These are phyloP conservation scores for Onychomys torridus DNA, from an alignment of 2,797 vertebrate species.

Conservation along the genomic window DNA sequence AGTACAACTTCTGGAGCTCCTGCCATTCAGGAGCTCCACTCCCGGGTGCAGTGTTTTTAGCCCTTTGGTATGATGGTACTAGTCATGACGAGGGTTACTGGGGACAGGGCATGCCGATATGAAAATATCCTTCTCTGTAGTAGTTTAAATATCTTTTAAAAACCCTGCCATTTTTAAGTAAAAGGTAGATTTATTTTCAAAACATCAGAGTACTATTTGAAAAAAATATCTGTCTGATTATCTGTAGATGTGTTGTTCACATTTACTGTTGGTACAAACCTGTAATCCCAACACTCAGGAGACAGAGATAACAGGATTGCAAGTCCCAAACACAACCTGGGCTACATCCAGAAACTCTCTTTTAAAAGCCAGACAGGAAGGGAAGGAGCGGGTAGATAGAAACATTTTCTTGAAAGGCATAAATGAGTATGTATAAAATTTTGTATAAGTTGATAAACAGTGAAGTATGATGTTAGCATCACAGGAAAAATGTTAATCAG, in stretches of 20 bases:
- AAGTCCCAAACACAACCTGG: not conserved
- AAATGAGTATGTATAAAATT: not conserved
- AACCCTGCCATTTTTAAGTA: not conserved
- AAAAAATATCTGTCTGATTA: not conserved
- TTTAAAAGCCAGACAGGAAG: not conserved
- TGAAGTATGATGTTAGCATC: not conserved
- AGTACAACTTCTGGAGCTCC: not conserved
- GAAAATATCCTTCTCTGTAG: not conserved
- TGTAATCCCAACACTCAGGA: not conserved
- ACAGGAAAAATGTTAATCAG: not conserved
- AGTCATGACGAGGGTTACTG: not conserved
- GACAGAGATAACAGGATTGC: not conserved
- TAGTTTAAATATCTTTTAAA: conserved; percentile 13
- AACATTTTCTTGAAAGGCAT: not conserved
- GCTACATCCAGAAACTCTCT: not conserved
- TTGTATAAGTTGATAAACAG: not conserved
- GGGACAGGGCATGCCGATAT: not conserved
- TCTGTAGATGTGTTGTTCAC: not conserved
- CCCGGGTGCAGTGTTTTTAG: not conserved
- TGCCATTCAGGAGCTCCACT: not conserved
- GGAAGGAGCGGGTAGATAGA: not conserved
- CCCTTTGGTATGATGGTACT: not conserved
- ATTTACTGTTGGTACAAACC: no score
- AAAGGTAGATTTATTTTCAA: conserved; percentile 4
- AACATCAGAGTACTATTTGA: not conserved